Evolutionary conservation across 2,888 invertebrate genomes (phyloP).

Genomic region (Lithophane socia): DNA sequence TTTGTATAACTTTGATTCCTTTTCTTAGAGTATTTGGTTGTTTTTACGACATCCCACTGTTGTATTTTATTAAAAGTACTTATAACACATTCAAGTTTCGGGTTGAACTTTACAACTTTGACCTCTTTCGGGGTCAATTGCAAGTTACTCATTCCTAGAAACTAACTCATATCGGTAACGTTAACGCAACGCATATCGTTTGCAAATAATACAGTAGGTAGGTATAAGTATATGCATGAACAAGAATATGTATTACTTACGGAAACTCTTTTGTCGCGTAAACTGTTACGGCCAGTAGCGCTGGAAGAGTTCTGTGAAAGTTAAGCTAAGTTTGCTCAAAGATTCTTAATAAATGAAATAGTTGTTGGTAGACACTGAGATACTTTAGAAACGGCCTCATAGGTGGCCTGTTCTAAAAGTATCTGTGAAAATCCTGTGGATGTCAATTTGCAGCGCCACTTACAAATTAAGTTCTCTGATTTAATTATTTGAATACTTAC

Average conservation of each 20-base stretch:
- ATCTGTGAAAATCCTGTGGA: neutral
- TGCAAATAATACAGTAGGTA: neutral
- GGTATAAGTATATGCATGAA: neutral
- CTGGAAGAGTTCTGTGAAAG: constrained; percentile 3
- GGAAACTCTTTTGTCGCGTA: constrained; percentile 20
- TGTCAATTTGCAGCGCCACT: too few relatives aligned
- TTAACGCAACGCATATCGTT: neutral
- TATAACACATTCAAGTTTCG: neutral
- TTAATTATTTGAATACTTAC: neutral
- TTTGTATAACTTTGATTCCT: constrained; percentile 1
- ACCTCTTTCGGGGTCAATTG: neutral
- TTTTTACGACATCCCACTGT: neutral
- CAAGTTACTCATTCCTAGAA: neutral
- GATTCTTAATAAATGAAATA: constrained; percentile 5
- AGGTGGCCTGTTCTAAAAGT: neutral
- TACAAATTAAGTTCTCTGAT: neutral
- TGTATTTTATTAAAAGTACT: too few relatives aligned
- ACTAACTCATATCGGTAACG: neutral
- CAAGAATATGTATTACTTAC: constrained; percentile 16
- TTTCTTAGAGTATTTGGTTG: constrained; percentile 8
- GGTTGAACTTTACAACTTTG: neutral
- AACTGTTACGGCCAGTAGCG: constrained; percentile 12
- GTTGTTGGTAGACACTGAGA: too few relatives aligned
- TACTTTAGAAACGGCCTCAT: neutral
- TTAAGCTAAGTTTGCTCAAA: neutral